Evolutionary conservation across 2,888 invertebrate species (phyloP).

Genomic region (Barypeithes pellucidus): DNA sequence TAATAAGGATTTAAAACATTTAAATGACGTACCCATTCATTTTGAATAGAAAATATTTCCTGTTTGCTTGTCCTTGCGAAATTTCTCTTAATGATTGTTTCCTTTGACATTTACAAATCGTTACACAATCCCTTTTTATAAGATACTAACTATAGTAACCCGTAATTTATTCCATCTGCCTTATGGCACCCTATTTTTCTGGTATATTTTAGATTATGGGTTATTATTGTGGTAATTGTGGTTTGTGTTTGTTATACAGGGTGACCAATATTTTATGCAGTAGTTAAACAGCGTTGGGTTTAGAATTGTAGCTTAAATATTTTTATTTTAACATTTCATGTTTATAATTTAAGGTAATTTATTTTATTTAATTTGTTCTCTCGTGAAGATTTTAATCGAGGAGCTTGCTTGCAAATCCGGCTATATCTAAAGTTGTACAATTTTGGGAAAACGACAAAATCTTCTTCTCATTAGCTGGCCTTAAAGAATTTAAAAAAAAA

Average conservation of each 20-base stretch:
- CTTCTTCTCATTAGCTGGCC: too few relatives aligned
- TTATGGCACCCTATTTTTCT: slow-evolving; percentile 25
- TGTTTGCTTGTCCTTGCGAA: slow-evolving; percentile 22
- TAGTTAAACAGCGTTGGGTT: too few relatives aligned
- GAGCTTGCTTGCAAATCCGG: too few relatives aligned
- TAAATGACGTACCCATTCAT: slow-evolving; percentile 5
- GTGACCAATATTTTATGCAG: too few relatives aligned
- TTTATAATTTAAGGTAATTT: too few relatives aligned
- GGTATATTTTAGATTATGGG: slow-evolving; percentile 30
- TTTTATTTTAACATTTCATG: too few relatives aligned
- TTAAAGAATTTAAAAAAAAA: too few relatives aligned
- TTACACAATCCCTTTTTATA: slow-evolving; percentile 30
- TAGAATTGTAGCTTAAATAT: too few relatives aligned
- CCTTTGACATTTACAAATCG: slow-evolving; percentile 44
- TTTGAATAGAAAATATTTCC: not conserved
- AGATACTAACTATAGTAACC: not conserved
- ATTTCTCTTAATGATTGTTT: slow-evolving; percentile 31
- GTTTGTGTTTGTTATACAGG: slow-evolving; percentile 11
- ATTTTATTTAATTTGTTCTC: too few relatives aligned
- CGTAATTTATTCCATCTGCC: slow-evolving; percentile 42
- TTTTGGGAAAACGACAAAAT: too few relatives aligned
- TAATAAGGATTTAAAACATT: not conserved
- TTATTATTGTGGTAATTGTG: slow-evolving; percentile 37
- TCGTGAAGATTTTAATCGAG: too few relatives aligned
- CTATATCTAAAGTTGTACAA: too few relatives aligned